Evolutionary conservation across 2,888 invertebrate species (phyloP), one percentile per base, ranked within the genome.

Genomic region (Sarcophaga rosellei): DNA sequence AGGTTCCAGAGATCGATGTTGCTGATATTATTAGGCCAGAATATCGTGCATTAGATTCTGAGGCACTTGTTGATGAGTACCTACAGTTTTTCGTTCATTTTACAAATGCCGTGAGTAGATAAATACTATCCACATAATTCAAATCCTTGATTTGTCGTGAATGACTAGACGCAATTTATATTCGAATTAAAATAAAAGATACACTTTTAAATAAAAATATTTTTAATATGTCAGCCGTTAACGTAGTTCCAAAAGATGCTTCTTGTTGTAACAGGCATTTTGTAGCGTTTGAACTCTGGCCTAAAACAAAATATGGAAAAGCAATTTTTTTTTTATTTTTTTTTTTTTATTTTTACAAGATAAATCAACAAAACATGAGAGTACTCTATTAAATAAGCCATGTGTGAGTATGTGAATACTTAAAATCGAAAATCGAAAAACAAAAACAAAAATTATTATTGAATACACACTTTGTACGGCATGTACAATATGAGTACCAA

Each of bases 321-420:
- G 8, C 10, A 2, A 8, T 35, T 35, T 35, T 35, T 10, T 35
- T 35, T 10, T 35, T 35, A 6, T 35, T 35, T 35, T 35, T 35
- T 8, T 8, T 35, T 35, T 35, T 35, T 0, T 35, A 10, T 35
- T 59, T 47, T 70, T 85, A 81, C 73, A 35, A 81, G 81, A 81
- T 81, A 78, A 85, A 85, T 85, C 81, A 85, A 77, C 77, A 81
- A 63, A 53, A 65, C 77, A 21, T 47, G 63, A 85, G 81, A 85
- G 78, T 70, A 78, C 81, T 85, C 78, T 74, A 85, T 85, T 85
- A 81, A 81, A 81, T 68, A 44, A 85, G 62, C 69, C 78, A 68
- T 77, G 21, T 62, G 23, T 2, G 20, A 20, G 21, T 8, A 66
- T 45, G 59, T 21, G 45, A 5, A 35, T 66, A 45, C 70, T 77